phyloP scores from a whole-genome alignment of 2,797 vertebrate species.

The Falco cherrug region DNA sequence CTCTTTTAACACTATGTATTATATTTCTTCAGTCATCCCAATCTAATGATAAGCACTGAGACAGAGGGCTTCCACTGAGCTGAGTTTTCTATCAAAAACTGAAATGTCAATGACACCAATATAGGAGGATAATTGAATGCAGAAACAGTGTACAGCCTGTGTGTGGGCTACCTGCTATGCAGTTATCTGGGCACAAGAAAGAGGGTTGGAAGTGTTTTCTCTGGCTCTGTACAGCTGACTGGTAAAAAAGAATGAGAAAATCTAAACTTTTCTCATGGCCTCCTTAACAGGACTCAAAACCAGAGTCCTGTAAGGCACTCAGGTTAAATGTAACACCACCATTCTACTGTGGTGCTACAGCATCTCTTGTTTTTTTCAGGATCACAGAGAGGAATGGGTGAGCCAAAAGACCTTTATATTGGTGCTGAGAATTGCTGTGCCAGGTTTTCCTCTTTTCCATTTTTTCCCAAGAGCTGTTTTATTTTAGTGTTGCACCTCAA shows the following conservation, averaged over 20 bases:
- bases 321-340: not conserved
- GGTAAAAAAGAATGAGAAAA: not conserved
- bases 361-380: not conserved
- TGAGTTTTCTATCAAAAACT: not conserved
- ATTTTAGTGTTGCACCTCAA: not conserved
- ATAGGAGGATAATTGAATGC: not conserved
- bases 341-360: not conserved
- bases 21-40: not conserved
- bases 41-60: not conserved
- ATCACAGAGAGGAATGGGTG: not conserved
- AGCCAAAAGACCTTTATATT: not conserved
- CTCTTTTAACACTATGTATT: not conserved
- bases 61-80: not conserved
- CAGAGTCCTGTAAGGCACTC: not conserved
- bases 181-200: not conserved
- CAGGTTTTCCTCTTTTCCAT: not conserved
- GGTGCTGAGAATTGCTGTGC: not conserved
- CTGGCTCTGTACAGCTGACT: not conserved
- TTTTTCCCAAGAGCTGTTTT: not conserved
- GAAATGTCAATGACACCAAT: not conserved
- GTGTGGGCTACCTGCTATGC: fast-evolving
- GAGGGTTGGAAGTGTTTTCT: not conserved
- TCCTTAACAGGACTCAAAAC: not conserved
- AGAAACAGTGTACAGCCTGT: not conserved
- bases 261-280: not conserved